These are phyloP conservation scores for Oscheius myriophilus DNA, from an alignment of 2,888 invertebrate species.

Conservation along the genomic window DNA sequence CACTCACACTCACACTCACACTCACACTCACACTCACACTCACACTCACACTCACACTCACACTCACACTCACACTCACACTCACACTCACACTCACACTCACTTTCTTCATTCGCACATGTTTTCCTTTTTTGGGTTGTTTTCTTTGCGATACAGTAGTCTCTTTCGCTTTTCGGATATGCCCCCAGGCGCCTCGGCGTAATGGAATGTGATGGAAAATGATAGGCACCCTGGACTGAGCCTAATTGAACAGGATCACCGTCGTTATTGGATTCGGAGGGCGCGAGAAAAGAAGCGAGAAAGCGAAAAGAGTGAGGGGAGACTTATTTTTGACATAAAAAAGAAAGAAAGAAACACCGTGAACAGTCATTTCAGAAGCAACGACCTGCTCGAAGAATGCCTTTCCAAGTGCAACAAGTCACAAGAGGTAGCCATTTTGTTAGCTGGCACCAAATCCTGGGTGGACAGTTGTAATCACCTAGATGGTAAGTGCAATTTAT, in stretches of 20 bases:
- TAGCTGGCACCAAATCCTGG: constrained; percentile 44
- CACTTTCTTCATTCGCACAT: no score
- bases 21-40: no score
- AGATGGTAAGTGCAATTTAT: constrained; percentile 16
- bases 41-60: no score
- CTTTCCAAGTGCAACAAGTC: constrained; percentile 46
- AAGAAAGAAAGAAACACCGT: background rate
- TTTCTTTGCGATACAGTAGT: background rate
- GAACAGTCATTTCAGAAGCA: constrained; percentile 44
- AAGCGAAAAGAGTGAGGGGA: background rate
- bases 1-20: no score
- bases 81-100: no score
- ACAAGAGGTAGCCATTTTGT: constrained; percentile 44
- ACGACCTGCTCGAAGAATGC: constrained; percentile 41
- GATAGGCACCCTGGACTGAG: constrained; percentile 11
- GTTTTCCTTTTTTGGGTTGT: no score
- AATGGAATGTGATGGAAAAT: constrained; percentile 30
- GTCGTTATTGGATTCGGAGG: constrained; percentile 10
- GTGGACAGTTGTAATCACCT: constrained; percentile 19
- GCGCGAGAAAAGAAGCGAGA: no score
- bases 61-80: no score
- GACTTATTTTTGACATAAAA: background rate
- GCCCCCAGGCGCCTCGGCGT: constrained; percentile 10
- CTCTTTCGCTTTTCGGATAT: background rate
- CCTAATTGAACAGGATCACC: constrained; percentile 23